phyloP scores from a whole-genome alignment of 2,113 vertebrate genomes.

The Sceloporus tristichus region DNA sequence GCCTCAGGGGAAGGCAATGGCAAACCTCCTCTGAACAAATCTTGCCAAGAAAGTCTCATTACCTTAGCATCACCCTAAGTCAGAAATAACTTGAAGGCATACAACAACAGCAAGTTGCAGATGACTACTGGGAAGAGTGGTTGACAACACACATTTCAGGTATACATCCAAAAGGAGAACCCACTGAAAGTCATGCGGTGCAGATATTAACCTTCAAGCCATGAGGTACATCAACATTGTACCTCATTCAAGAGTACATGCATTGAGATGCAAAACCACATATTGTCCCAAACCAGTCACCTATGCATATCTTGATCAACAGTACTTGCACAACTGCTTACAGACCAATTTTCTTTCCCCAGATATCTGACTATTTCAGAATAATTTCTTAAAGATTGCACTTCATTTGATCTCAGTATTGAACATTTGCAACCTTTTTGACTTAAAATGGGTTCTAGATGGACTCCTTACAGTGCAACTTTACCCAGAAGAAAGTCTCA shows the following conservation, averaged over 20 bases:
- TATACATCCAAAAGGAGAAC: not conserved
- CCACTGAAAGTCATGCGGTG: not conserved
- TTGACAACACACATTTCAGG: not conserved
- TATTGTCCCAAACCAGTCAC: not conserved
- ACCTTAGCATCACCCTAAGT: too few relatives aligned
- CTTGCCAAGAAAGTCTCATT: too few relatives aligned
- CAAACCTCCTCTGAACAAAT: too few relatives aligned
- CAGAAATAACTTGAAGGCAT: too few relatives aligned
- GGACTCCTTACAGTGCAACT: not conserved
- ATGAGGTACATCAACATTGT: not conserved
- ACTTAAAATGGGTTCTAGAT: not conserved
- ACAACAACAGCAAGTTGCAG: not conserved
- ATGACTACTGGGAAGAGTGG: not conserved
- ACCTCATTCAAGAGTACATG: not conserved
- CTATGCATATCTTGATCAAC: not conserved
- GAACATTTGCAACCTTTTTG: not conserved
- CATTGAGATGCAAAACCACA: not conserved
- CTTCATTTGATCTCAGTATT: too few relatives aligned
- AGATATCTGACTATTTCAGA: not conserved
- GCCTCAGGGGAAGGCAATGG: too few relatives aligned
- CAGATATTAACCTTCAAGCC: not conserved
- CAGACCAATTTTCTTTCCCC: not conserved
- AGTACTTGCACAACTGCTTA: not conserved
- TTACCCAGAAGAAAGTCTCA: too few relatives aligned
- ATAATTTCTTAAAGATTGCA: not conserved